Conservation (phyloP, 2,797 vertebrate genomes). For the Acanthornis magna region DNA sequence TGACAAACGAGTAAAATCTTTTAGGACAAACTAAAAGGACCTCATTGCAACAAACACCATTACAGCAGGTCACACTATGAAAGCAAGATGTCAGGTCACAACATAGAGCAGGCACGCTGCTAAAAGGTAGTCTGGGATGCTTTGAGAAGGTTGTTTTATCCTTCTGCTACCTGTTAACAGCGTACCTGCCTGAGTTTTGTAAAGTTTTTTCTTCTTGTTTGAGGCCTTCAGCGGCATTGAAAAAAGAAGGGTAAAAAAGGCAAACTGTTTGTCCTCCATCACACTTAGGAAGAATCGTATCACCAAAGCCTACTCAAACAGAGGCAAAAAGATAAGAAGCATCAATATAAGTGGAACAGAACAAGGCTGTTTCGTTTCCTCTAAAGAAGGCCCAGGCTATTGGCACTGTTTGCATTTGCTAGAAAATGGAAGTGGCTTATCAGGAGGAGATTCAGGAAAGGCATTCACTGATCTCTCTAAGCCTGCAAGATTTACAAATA, state of each 20-base stretch:
- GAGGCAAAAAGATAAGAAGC: not conserved
- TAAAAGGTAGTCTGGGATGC: not conserved
- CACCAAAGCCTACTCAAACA: not conserved
- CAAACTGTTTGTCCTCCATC: not conserved
- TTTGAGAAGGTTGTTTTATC: not conserved
- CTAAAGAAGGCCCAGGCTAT: not conserved
- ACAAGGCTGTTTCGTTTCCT: not conserved
- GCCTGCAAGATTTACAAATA: not conserved
- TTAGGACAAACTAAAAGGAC: slow-evolving; percentile 40
- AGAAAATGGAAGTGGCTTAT: not conserved
- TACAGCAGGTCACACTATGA: slow-evolving; percentile 4
- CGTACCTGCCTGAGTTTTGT: not conserved
- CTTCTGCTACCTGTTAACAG: slow-evolving; percentile 13
- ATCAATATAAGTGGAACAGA: not conserved
- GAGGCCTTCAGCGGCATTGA: slow-evolving; percentile 1
- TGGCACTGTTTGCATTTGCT: not conserved
- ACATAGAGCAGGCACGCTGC: not conserved
- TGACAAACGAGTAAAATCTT: slow-evolving; percentile 36
- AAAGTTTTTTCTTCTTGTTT: slow-evolving; percentile 43
- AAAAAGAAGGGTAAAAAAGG: not conserved
- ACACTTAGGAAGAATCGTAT: not conserved
- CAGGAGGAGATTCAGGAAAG: not conserved
- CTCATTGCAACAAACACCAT: not conserved
- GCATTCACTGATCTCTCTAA: not conserved
- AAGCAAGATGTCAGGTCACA: slow-evolving; percentile 26